Conservation (phyloP, 2,888 invertebrate species). For the Conchocele bisecta region DNA sequence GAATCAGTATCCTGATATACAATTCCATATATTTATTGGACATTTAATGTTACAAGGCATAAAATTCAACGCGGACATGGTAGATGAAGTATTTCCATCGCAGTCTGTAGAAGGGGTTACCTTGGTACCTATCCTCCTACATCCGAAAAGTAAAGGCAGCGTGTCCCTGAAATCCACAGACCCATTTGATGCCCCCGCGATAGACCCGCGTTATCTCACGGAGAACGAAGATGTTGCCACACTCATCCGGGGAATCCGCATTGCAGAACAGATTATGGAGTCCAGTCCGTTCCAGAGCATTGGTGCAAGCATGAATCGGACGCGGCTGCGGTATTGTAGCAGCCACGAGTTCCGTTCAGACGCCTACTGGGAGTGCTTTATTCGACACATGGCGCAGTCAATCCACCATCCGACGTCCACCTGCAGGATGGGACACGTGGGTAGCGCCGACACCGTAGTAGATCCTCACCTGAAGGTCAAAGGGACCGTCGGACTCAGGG, state of each 20-base stretch:
- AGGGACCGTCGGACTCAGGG: slow-evolving; percentile 18
- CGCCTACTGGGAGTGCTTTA: slow-evolving; percentile 50
- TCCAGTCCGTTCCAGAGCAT: slow-evolving; percentile 27
- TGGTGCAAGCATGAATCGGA: slow-evolving; percentile 20
- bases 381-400: slow-evolving; percentile 18
- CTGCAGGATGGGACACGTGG: slow-evolving; percentile 86
- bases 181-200: slow-evolving; percentile 90
- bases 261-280: slow-evolving; percentile 22
- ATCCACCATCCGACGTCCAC: slow-evolving; percentile 88
- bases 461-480: slow-evolving; percentile 84
- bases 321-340: slow-evolving; percentile 27
- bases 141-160: slow-evolving; percentile 90
- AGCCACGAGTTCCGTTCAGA: slow-evolving; percentile 26
- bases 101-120: slow-evolving; percentile 71
- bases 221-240: slow-evolving; percentile 85
- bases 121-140: slow-evolving; percentile 12
- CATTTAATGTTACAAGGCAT: no score
- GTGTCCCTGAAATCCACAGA: slow-evolving; percentile 90
- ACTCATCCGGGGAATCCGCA: slow-evolving; percentile 8
- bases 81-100: no score
- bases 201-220: slow-evolving; percentile 94
- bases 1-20: no score
- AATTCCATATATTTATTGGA: no score
- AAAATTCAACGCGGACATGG: no score
- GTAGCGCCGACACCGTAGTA: slow-evolving; percentile 85